phyloP scores from a whole-genome alignment of 2,888 invertebrate species.

The Lagria hirta region DNA sequence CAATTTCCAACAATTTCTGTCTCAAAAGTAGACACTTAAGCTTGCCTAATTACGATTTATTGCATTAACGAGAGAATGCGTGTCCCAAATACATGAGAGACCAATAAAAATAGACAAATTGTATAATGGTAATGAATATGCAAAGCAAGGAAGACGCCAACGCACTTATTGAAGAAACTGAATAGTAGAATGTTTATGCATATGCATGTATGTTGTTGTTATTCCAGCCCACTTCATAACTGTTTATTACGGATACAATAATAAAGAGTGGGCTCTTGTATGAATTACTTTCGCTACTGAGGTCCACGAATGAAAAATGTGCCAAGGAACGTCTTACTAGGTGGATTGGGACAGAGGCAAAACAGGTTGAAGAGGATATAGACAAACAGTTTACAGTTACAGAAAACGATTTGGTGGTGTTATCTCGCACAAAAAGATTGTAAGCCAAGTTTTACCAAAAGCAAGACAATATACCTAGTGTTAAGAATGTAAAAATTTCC shows the following conservation, averaged over 20 bases:
- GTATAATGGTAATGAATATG: constrained; percentile 28
- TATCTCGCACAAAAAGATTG: too few species aligned
- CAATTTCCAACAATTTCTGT: constrained; percentile 13
- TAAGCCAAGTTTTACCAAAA: too few species aligned
- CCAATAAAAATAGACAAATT: constrained; percentile 24
- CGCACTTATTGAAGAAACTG: constrained; percentile 11
- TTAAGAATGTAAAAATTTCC: too few species aligned
- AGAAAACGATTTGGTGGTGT: too few species aligned
- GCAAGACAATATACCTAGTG: too few species aligned
- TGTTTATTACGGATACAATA: constrained; percentile 26
- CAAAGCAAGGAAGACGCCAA: constrained; percentile 32
- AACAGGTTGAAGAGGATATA: too few species aligned
- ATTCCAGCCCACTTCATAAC: constrained; percentile 23
- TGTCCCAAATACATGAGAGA: constrained; percentile 30
- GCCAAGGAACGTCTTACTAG: constrained; percentile 11
- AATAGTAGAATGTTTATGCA: constrained; percentile 12
- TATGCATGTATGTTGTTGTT: constrained; percentile 20
- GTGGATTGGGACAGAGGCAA: too few species aligned
- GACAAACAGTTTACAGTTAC: too few species aligned
- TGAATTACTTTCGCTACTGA: constrained; percentile 36
- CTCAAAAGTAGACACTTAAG: constrained; percentile 7
- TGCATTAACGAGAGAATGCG: constrained; percentile 22
- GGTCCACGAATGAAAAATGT: constrained; percentile 31
- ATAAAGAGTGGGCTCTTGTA: constrained; percentile 30
- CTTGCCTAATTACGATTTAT: constrained; percentile 26